A percentile compares a stretch with the other conserved stretches of the same genome.
Evolutionary conservation across 1,140 invertebrate genomes (phyloP).

Genomic region (Diplogasteroides magnus): DNA sequence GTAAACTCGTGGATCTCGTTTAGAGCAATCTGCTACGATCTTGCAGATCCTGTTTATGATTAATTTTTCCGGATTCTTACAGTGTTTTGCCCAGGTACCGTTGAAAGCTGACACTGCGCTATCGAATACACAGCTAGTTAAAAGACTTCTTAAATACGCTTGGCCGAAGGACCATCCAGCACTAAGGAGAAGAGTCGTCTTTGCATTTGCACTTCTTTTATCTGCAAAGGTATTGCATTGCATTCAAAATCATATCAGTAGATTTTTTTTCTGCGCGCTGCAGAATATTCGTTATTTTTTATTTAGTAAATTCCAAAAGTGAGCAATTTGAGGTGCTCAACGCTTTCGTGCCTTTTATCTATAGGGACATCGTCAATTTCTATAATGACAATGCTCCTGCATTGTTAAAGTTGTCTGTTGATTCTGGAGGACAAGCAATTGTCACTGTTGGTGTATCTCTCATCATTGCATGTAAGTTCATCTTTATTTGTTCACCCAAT

Average conservation of each 20-base stretch:
- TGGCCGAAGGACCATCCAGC: constrained; percentile 86
- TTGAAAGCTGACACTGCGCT: constrained; percentile 24
- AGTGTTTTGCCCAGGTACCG: too few species aligned
- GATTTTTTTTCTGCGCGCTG: constrained; percentile 4
- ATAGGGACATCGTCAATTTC: constrained; percentile 86
- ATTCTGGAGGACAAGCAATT: constrained; percentile 50
- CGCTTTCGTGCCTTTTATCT: constrained; percentile 90
- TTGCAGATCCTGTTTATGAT: background rate
- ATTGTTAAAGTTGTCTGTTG: constrained; percentile 58
- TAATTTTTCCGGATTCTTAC: too few species aligned
- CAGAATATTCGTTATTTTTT: constrained; percentile 3
- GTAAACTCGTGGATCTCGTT: too few species aligned
- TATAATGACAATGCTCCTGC: constrained; percentile 64
- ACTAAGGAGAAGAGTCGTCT: constrained; percentile 74
- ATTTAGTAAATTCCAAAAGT: constrained; percentile 9
- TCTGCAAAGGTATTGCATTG: constrained; percentile 58
- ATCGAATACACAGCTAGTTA: constrained; percentile 71
- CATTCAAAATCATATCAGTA: background rate
- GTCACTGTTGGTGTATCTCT: constrained; percentile 67
- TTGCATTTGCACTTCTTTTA: constrained; percentile 67
- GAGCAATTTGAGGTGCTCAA: constrained; percentile 85
- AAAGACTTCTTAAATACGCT: constrained; percentile 80
- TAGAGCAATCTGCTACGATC: too few species aligned
- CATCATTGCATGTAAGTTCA: constrained; percentile 79
- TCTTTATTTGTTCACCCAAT: constrained; percentile 1